Conservation (phyloP, 2,113 vertebrate species). For the Phyllopteryx taeniolatus region DNA sequence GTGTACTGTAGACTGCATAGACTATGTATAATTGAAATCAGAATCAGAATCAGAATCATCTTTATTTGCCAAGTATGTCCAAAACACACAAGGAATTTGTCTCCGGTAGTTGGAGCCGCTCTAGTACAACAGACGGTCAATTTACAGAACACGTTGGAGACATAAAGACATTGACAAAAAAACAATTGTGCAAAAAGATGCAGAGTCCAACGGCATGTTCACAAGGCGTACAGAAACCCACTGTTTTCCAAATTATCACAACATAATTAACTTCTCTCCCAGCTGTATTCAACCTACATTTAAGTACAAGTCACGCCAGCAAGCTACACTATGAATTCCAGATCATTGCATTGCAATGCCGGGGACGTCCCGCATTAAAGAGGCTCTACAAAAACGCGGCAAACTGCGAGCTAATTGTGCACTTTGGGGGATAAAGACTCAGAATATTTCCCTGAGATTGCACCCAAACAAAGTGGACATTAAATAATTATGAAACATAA, state of each 20-base stretch:
- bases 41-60: too few relatives aligned
- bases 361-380: neutral
- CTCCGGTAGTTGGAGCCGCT: too few relatives aligned
- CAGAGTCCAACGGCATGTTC: neutral
- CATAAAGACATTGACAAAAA: too few relatives aligned
- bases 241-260: neutral
- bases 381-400: neutral
- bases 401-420: neutral
- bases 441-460: neutral
- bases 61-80: too few relatives aligned
- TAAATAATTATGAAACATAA: neutral
- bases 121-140: too few relatives aligned
- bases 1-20: neutral
- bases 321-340: neutral
- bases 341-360: neutral
- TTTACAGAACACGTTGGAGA: too few relatives aligned
- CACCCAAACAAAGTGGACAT: neutral
- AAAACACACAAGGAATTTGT: too few relatives aligned
- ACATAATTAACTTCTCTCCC: neutral
- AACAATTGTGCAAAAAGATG: too few relatives aligned
- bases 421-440: neutral
- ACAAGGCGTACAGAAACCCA: neutral
- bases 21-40: neutral
- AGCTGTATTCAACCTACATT: constrained; percentile 4
- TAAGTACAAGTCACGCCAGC: neutral